Conservation (phyloP, 2,888 invertebrate species). For the Holacanthella duospinosa region DNA sequence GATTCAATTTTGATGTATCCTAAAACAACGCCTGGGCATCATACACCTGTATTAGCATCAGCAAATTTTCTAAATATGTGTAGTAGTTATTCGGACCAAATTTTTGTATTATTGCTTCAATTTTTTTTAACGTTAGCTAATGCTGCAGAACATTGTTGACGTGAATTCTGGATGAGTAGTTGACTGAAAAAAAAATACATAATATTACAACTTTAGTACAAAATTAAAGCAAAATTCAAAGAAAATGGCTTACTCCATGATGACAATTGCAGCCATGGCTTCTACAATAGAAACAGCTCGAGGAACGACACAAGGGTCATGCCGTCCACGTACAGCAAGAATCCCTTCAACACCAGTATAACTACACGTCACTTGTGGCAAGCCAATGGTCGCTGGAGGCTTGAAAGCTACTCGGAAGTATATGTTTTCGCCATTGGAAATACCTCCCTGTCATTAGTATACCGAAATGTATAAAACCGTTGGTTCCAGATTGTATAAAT, state of each 20-base stretch:
- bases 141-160: no score
- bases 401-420: constrained; percentile 9
- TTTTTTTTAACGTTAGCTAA: no score
- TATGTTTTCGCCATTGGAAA: constrained; percentile 6
- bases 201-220: no score
- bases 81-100: no score
- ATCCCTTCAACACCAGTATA: neutral
- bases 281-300: constrained; percentile 7
- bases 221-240: neutral
- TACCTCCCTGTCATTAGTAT: no score
- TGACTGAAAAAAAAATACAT: neutral
- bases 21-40: no score
- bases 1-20: no score
- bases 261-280: constrained; percentile 7
- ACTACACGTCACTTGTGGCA: neutral
- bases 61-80: no score
- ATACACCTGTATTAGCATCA: no score
- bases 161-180: neutral
- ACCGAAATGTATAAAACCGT: neutral
- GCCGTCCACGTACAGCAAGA: neutral
- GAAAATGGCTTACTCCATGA: constrained; percentile 5
- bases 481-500: neutral
- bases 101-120: no score
- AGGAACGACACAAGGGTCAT: constrained; percentile 8
- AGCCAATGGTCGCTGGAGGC: constrained; percentile 4